phyloP scores from a whole-genome alignment of 2,888 invertebrate genomes.

The Nebria brevicollis region DNA sequence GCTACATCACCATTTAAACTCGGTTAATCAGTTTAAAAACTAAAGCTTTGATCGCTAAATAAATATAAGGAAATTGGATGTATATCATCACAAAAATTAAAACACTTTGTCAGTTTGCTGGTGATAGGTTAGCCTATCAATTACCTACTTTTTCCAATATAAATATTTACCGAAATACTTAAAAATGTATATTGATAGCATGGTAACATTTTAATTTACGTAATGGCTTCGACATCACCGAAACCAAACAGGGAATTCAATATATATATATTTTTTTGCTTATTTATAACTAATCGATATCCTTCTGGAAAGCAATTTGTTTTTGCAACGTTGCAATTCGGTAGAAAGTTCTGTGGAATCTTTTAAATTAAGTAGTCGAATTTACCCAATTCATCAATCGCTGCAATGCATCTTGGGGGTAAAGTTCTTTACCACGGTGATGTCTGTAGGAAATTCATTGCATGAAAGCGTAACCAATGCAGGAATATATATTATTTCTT shows the following conservation, averaged over 20 bases:
- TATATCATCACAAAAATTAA: too few relatives aligned
- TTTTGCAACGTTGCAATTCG: not conserved
- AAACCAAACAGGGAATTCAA: slow-evolving; percentile 1
- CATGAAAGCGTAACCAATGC: not conserved
- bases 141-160: not conserved
- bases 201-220: not conserved
- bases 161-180: not conserved
- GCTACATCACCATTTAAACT: not conserved
- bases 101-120: not conserved
- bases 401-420: not conserved
- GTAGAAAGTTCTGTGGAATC: slow-evolving; percentile 1
- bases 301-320: not conserved
- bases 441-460: not conserved
- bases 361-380: slow-evolving; percentile 1
- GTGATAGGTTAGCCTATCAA: not conserved
- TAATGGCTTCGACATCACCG: not conserved
- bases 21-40: not conserved
- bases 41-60: too few relatives aligned
- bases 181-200: not conserved
- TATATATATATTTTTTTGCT: not conserved
- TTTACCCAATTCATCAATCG: not conserved
- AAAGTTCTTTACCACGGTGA: not conserved
- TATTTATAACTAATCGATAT: not conserved
- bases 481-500: not conserved
- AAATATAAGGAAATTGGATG: too few relatives aligned